Evolutionary conservation across 2,113 vertebrate species (phyloP), one percentile per base, ranked within the genome.

Genomic region (Vicugna pacos): DNA sequence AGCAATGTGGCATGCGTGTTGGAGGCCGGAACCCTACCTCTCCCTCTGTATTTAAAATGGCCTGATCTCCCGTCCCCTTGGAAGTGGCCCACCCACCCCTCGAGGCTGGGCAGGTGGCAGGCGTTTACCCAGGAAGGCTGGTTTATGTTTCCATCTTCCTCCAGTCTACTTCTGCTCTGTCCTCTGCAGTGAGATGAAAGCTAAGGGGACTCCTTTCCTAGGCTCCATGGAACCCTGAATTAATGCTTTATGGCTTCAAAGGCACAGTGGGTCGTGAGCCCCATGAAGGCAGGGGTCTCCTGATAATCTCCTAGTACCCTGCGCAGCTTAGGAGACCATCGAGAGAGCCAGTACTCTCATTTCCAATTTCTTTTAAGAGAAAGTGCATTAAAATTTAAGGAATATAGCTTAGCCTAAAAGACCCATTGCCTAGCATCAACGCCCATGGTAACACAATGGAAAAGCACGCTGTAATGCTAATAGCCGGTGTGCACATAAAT

Each of bases 1-100:
- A 54, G 24, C 0, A 0, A 28, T 4, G 30, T 16, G 10, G 26
- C 42, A 0, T 20, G 50, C 46, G 54, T 8, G 2, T 75, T 38
- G n/a, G 73, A 62, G 17, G 64, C 30, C 8, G 3, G 76, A 56
- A 16, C 64, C 46, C 64, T 19, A 32, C 69, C 64, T 58, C 48
- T 24, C 30, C n/a, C 62, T 83, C 70, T 12, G 81, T 11, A 0
- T 84, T 87, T 80, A 35, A 62, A 48, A 67, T 86, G 65, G 46
- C 28, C 62, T 13, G 13, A 4, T 58, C 35, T n/a, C 30, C 76
- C 56, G 19, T 60, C 28, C 26, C 28, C 3, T 2, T 15, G 56
- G 48, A 48, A 22, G 56, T 22, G 86, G 92, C 0, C 0, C 32
- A 26, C 28, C 12, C 38, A 42, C 10, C 13, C 28, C 10, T 1